Evolutionary conservation across 2,888 invertebrate genomes (phyloP).

Genomic region (Phyllotreta cruciferae): DNA sequence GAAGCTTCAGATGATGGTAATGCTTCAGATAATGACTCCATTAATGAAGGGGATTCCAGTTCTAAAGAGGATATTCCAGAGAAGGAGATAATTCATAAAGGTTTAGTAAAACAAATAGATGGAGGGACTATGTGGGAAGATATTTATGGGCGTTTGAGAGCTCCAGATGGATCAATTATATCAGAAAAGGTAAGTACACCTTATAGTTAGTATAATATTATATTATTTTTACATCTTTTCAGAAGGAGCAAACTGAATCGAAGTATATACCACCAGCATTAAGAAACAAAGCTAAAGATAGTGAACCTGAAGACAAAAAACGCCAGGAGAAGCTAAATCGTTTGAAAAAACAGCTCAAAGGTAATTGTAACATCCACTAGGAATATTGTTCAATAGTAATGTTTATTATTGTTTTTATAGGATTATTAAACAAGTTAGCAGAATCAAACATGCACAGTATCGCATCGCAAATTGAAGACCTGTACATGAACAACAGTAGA

Average conservation of each 20-base stretch:
- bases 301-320: slow-evolving; percentile 56
- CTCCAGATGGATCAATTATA: slow-evolving; percentile 77
- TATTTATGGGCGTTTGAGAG: slow-evolving; percentile 89
- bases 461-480: slow-evolving; percentile 75
- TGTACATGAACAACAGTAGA: slow-evolving; percentile 82
- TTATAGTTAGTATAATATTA: neutral
- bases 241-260: slow-evolving; percentile 50
- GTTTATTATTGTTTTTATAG: slow-evolving; percentile 51
- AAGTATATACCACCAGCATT: slow-evolving; percentile 87
- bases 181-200: slow-evolving; percentile 63
- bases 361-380: slow-evolving; percentile 55
- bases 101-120: slow-evolving; percentile 36
- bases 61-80: too few species aligned
- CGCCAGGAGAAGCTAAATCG: slow-evolving; percentile 68
- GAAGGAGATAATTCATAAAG: slow-evolving; percentile 30
- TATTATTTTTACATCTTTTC: slow-evolving; percentile 18
- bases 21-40: slow-evolving; percentile 25
- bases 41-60: slow-evolving; percentile 19
- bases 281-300: slow-evolving; percentile 64
- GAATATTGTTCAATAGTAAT: neutral
- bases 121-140: slow-evolving; percentile 75
- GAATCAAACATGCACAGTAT: slow-evolving; percentile 90
- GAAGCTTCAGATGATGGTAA: slow-evolving; percentile 22
- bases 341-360: slow-evolving; percentile 84
- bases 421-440: slow-evolving; percentile 82